phyloP scores from a whole-genome alignment of 2,888 invertebrate genomes.

The Folsomia manolachei region DNA sequence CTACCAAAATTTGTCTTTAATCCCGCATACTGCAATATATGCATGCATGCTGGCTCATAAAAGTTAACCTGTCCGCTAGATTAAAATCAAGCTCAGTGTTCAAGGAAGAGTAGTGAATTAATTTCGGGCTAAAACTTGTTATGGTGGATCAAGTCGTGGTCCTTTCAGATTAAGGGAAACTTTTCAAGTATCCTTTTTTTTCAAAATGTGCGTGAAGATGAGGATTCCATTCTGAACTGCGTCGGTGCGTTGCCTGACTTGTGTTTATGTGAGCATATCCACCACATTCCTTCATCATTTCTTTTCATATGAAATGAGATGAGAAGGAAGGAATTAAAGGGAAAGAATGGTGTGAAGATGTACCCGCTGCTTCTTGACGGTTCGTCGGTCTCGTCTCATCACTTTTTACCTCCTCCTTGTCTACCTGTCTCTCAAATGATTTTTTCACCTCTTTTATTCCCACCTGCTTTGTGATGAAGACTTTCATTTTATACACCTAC shows the following conservation, averaged over 20 bases:
- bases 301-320: not conserved
- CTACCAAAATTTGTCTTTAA: no score
- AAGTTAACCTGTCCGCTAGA: not conserved
- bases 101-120: not conserved
- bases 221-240: not conserved
- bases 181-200: no score
- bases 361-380: conserved; percentile 36
- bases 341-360: conserved; percentile 32
- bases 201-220: not conserved
- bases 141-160: not conserved
- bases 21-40: no score
- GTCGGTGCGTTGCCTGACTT: not conserved
- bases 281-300: not conserved
- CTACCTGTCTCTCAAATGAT: conserved; percentile 22
- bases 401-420: conserved; percentile 16
- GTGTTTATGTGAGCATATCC: no score
- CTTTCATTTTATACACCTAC: not conserved
- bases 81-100: not conserved
- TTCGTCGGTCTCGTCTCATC: conserved; percentile 27
- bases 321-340: not conserved
- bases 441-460: conserved; percentile 13
- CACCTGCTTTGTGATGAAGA: conserved; percentile 12
- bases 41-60: no score
- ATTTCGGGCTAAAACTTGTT: not conserved
- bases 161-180: not conserved